Conservation (phyloP, 2,888 invertebrate species). For the Lasioglossum vierecki region DNA sequence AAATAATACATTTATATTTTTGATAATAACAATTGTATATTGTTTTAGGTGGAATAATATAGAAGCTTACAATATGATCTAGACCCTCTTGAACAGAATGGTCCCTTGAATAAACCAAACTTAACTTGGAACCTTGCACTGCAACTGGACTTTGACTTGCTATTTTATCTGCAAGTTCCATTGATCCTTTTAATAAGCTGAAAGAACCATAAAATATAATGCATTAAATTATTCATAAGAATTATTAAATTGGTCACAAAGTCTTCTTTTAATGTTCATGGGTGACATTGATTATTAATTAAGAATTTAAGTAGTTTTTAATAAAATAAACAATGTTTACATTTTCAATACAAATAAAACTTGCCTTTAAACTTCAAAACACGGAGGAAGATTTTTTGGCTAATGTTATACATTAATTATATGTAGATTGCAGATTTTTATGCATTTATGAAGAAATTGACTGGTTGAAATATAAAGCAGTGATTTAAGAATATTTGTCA, state of each 20-base stretch:
- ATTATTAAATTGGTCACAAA: neutral
- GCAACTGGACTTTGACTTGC: conserved; percentile 97
- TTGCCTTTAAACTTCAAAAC: neutral
- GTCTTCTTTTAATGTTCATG: neutral
- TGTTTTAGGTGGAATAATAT: conserved; percentile 75
- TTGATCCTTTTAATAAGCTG: conserved; percentile 90
- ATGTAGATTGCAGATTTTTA: neutral
- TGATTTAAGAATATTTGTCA: no score
- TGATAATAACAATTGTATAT: conserved; percentile 45
- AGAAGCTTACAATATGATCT: conserved; percentile 92
- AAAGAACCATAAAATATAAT: conserved; percentile 73
- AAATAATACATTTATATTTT: conserved; percentile 39
- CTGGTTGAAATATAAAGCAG: no score
- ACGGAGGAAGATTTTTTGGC: neutral
- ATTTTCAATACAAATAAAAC: neutral
- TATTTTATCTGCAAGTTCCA: conserved; percentile 91
- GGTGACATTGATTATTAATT: neutral
- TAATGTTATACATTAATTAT: neutral
- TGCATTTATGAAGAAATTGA: no score
- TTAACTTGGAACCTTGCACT: conserved; percentile 95
- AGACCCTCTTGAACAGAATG: conserved; percentile 94
- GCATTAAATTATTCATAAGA: neutral
- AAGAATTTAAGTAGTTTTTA: neutral
- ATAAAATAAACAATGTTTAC: neutral
- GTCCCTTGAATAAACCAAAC: conserved; percentile 93